Conservation (phyloP, 2,888 invertebrate genomes). For the Leptopterna dolabrata region DNA sequence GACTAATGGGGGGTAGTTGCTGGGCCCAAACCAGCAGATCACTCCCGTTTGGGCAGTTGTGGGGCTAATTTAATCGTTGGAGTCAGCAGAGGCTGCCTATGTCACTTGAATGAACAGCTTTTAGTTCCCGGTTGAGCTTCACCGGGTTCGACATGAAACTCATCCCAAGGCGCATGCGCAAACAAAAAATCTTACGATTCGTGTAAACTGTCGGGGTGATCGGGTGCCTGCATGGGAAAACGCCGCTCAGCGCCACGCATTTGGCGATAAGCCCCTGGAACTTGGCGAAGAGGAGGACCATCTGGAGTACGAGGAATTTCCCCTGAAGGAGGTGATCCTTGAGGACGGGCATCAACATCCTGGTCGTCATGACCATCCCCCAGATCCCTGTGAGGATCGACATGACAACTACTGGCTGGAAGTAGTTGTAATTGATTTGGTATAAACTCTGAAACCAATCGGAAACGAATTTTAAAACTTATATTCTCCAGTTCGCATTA, state of each 20-base stretch:
- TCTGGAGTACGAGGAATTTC: slow-evolving; percentile 71
- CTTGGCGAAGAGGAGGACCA: slow-evolving; percentile 76
- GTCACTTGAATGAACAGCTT: too few relatives aligned
- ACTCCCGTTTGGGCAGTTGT: too few relatives aligned
- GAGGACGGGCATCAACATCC: slow-evolving; percentile 69
- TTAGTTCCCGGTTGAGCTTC: too few relatives aligned
- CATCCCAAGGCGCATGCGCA: too few relatives aligned
- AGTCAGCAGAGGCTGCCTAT: too few relatives aligned
- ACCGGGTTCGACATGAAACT: too few relatives aligned
- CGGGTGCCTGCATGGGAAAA: slow-evolving; percentile 74
- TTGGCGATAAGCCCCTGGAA: slow-evolving; percentile 74
- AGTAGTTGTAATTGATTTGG: slow-evolving; percentile 72
- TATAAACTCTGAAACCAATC: slow-evolving; percentile 70
- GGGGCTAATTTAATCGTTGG: too few relatives aligned
- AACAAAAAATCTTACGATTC: slow-evolving; percentile 71
- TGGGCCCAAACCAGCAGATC: too few relatives aligned
- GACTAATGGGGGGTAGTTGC: too few relatives aligned
- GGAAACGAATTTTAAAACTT: slow-evolving; percentile 31
- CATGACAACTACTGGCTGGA: slow-evolving; percentile 74
- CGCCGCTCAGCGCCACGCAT: slow-evolving; percentile 69
- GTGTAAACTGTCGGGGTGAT: slow-evolving; percentile 76
- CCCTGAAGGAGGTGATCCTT: slow-evolving; percentile 68
- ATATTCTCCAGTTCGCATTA: too few relatives aligned
- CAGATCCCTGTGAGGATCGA: slow-evolving; percentile 78
- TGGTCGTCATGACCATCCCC: slow-evolving; percentile 76